Evolutionary conservation across 2,113 vertebrate species (phyloP).

Genomic region (Hylia prasina): DNA sequence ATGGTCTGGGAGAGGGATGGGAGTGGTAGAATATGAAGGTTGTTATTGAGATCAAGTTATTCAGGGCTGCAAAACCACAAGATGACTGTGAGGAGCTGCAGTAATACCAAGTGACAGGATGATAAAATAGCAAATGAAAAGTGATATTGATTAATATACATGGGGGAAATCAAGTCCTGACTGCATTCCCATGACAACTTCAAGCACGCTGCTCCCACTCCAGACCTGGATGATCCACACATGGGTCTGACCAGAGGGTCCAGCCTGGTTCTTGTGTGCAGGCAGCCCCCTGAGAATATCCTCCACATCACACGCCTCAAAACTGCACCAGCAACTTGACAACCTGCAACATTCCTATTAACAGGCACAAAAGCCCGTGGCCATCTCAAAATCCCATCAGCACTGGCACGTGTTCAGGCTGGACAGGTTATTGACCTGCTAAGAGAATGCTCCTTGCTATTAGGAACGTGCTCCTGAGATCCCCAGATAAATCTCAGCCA

Average conservation of each 20-base stretch:
- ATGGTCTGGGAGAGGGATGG: background rate
- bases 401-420: background rate
- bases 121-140: background rate
- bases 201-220: background rate
- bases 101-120: background rate
- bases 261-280: background rate
- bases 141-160: background rate
- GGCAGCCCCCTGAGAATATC: background rate
- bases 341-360: background rate
- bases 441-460: background rate
- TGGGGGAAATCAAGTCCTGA: rapidly evolving
- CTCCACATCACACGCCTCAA: background rate
- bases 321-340: background rate
- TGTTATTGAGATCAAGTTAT: background rate
- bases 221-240: background rate
- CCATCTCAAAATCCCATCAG: background rate
- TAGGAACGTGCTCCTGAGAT: background rate
- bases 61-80: background rate
- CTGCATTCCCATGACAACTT: background rate
- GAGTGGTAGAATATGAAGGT: background rate
- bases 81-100: background rate
- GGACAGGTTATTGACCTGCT: background rate
- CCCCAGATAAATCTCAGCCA: background rate
- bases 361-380: background rate
- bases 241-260: background rate